Evolutionary conservation across 2,113 vertebrate species (phyloP).

Genomic region (Xerus inauris): DNA sequence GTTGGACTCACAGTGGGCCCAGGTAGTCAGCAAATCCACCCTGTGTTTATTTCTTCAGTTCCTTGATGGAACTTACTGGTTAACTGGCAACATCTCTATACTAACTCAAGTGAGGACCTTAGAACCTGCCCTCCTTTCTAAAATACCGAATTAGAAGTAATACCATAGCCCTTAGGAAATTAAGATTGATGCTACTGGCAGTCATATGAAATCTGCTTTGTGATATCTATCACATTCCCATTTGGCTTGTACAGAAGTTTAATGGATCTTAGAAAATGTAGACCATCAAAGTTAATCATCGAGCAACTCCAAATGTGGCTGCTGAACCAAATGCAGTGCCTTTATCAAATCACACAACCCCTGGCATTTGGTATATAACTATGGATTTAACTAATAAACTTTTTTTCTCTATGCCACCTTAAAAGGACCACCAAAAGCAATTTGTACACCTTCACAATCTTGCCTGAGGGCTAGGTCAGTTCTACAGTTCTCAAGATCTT

Average conservation of each 20-base stretch:
- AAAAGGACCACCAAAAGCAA: neutral
- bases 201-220: slow-evolving; percentile 15
- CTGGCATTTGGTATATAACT: neutral
- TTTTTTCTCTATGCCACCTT: neutral
- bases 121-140: neutral
- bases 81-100: neutral
- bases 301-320: neutral
- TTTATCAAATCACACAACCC: neutral
- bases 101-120: neutral
- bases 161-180: neutral
- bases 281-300: neutral
- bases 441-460: neutral
- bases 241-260: neutral
- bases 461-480: neutral
- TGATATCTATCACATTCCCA: neutral
- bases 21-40: neutral
- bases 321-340: neutral
- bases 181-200: neutral
- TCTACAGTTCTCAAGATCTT: slow-evolving; percentile 9
- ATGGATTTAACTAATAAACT: neutral
- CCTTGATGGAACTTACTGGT: neutral
- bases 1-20: neutral
- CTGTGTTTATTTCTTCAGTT: neutral
- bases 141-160: neutral
- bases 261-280: neutral